phyloP scores from a whole-genome alignment of 2,113 vertebrate genomes.

The Psophia crepitans region DNA sequence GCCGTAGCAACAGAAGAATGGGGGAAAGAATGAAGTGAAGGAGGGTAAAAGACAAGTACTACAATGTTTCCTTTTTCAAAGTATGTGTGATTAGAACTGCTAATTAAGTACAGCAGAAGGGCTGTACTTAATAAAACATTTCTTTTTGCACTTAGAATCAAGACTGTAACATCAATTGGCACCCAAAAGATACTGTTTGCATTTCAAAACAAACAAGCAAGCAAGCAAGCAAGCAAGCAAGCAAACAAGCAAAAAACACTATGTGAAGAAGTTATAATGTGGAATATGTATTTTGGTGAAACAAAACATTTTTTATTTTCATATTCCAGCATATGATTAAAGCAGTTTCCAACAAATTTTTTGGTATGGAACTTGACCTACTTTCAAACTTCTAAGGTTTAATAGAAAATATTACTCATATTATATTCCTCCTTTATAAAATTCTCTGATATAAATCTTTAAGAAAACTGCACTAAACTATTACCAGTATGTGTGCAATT shows the following conservation, averaged over 20 bases:
- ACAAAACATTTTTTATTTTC: not conserved
- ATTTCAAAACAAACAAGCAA: not conserved
- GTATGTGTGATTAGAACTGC: not conserved
- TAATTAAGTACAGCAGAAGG: not conserved
- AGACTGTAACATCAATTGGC: not conserved
- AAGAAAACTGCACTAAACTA: not conserved
- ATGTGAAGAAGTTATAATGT: not conserved
- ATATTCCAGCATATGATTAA: not conserved
- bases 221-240: not conserved
- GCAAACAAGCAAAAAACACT: not conserved
- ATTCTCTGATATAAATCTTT: not conserved
- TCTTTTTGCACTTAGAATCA: not conserved
- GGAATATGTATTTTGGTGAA: not conserved
- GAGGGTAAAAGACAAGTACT: not conserved
- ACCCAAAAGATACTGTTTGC: not conserved
- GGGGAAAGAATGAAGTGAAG: not conserved
- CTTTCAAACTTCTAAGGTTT: not conserved
- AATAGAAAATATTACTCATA: not conserved
- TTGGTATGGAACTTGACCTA: not conserved
- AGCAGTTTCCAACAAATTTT: not conserved
- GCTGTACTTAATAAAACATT: not conserved
- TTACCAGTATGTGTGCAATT: not conserved
- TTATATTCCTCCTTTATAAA: not conserved
- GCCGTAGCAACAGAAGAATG: not conserved
- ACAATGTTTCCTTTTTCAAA: not conserved